Evolutionary conservation across 2,113 vertebrate species (phyloP).

Genomic region (Vidua chalybeata): DNA sequence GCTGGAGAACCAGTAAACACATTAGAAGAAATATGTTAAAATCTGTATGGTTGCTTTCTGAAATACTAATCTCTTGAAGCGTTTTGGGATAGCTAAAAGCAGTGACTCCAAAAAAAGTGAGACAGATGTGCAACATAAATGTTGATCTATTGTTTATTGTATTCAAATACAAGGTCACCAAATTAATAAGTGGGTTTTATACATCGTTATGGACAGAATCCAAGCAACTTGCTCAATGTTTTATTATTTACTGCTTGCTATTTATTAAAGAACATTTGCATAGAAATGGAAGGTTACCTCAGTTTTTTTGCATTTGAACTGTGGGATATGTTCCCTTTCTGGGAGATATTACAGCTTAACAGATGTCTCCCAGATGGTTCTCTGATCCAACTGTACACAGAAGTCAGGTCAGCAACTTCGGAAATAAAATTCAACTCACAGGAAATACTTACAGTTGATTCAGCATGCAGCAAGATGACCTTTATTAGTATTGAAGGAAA

Average conservation of each 20-base stretch:
- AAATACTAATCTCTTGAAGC: background rate
- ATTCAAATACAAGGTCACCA: background rate
- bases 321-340: background rate
- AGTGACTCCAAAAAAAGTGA: background rate
- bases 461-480: constrained; percentile 19
- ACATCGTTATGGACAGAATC: background rate
- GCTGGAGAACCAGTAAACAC: background rate
- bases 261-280: background rate
- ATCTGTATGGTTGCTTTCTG: background rate
- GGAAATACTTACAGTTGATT: constrained; percentile 60
- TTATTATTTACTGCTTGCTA: background rate
- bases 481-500: constrained; percentile 4
- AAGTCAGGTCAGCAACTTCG: constrained; percentile 55
- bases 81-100: background rate
- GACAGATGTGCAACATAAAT: background rate
- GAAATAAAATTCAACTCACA: constrained; percentile 53
- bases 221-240: background rate
- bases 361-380: constrained; percentile 61
- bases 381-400: constrained; percentile 11
- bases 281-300: background rate
- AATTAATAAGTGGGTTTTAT: background rate
- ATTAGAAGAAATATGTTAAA: background rate
- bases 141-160: background rate
- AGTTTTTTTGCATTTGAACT: background rate
- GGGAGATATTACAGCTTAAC: constrained; percentile 32